Evolutionary conservation across 1,140 invertebrate species (phyloP), one percentile per base, ranked within the genome.

Genomic region (Riptortus pedestris): DNA sequence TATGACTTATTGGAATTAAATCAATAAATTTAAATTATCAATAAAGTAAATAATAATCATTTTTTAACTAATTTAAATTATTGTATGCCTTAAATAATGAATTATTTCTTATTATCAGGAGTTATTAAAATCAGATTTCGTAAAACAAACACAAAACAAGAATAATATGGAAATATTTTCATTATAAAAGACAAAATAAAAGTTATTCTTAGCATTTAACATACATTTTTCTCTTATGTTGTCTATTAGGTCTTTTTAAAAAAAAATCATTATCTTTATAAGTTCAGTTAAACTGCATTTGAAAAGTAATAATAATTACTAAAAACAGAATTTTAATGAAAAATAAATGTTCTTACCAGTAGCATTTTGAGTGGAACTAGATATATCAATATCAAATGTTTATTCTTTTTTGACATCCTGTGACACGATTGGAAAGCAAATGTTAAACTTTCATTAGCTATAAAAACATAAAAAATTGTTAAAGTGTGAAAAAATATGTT

Each of bases 391-490:
- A 97, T 98, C 18, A 95, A 78, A 66, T 90, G 80, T 75, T 98
- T 98, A 73, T 98, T 98, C 73, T 87, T 91, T 57, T 77, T 78
- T 64, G 85, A 90, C n/a, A 78, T 76, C 68, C 78, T 83, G 67
- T 95, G 90, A 72, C 94, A 96, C 71, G 88, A 85, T 75, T 90
- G 81, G 77, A 98, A 98, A 0, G 96, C 93, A 78, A 88, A 98
- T 1, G 88, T 86, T 5, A 98, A 77, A 73, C 88, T 90, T 73
- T 94, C 85, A 73, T 98, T 91, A 64, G 96, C 96, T 86, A 73
- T 61, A 79, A 79, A 64, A 67, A 67, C 69, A 70, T 67, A 67
- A 55, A 61, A 60, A n/a, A n/a, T n/a, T n/a, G n/a, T n/a, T n/a
- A n/a, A n/a, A n/a, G n/a, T n/a, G n/a, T n/a, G n/a, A n/a, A n/a